Conservation (phyloP, 2,113 vertebrate species). For the Coptodon rendalli region DNA sequence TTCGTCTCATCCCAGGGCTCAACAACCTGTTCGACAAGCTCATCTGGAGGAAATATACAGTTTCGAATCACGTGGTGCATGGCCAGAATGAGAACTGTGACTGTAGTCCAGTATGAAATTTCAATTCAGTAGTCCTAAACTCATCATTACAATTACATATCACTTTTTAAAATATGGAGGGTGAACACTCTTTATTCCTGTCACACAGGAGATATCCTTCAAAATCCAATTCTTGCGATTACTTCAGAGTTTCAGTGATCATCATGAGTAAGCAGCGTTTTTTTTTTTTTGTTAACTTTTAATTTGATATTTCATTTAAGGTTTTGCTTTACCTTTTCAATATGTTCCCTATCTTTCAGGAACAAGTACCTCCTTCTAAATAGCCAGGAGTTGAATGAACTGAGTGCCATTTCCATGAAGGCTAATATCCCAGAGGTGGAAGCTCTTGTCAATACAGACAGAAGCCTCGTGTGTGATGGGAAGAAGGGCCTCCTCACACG, state of each 20-base stretch:
- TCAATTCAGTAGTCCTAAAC: not conserved
- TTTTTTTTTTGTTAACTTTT: not conserved
- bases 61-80: conserved; percentile 88
- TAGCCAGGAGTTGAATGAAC: conserved; percentile 92
- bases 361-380: conserved; percentile 97
- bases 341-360: conserved; percentile 61
- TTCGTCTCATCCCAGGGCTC: conserved; percentile 92
- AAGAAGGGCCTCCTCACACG: conserved; percentile 93
- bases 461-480: conserved; percentile 93
- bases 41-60: conserved; percentile 96
- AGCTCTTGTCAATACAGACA: conserved; percentile 94
- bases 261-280: conserved; percentile 88
- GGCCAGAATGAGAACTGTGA: conserved; percentile 98
- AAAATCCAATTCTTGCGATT: conserved; percentile 98
- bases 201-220: conserved; percentile 89
- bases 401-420: conserved; percentile 95
- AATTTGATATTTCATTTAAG: not conserved
- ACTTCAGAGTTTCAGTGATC: conserved; percentile 98
- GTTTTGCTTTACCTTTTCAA: not conserved
- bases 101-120: conserved; percentile 85
- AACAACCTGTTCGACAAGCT: conserved; percentile 98
- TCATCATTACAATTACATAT: not conserved
- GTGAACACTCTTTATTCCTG: not conserved
- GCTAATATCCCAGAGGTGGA: conserved; percentile 97
- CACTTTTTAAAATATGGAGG: not conserved